Percentiles rank a stretch among this genome's conserved stretches.
Evolutionary conservation across 2,797 vertebrate genomes (phyloP).

Genomic region (Diplodus sargus): DNA sequence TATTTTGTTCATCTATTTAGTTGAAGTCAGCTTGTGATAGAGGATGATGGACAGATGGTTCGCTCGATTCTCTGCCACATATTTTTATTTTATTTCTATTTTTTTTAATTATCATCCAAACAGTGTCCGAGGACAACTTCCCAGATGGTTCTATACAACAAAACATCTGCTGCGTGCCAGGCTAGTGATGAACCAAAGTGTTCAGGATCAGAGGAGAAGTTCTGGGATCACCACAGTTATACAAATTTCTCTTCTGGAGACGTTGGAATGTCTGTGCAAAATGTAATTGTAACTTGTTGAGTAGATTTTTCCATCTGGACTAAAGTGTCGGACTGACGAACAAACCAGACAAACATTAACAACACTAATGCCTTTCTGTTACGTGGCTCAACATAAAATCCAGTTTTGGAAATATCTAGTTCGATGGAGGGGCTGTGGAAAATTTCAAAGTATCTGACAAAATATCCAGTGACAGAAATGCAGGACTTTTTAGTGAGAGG

Average conservation of each 20-base stretch:
- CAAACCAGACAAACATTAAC: not conserved
- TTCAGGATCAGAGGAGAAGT: not conserved
- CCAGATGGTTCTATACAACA: too few relatives aligned
- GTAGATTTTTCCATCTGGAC: too few relatives aligned
- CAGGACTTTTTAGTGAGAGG: slow-evolving; percentile 4
- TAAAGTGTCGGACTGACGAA: not conserved
- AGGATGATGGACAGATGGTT: too few relatives aligned
- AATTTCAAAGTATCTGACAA: not conserved
- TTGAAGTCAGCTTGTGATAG: too few relatives aligned
- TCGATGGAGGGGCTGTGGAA: not conserved
- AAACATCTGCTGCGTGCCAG: too few relatives aligned
- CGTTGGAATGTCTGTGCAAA: not conserved
- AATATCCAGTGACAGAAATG: not conserved
- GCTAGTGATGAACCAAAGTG: too few relatives aligned
- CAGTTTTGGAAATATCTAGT: not conserved
- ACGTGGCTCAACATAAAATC: not conserved
- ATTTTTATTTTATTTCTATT: too few relatives aligned
- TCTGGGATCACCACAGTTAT: not conserved
- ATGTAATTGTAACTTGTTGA: not conserved
- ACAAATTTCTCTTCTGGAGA: not conserved
- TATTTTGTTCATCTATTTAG: too few relatives aligned
- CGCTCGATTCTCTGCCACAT: too few relatives aligned
- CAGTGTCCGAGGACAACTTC: too few relatives aligned
- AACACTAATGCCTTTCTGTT: not conserved
- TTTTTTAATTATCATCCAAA: too few relatives aligned